Conservation (phyloP, 2,888 invertebrate genomes). For the Ctenicera cuprea region DNA sequence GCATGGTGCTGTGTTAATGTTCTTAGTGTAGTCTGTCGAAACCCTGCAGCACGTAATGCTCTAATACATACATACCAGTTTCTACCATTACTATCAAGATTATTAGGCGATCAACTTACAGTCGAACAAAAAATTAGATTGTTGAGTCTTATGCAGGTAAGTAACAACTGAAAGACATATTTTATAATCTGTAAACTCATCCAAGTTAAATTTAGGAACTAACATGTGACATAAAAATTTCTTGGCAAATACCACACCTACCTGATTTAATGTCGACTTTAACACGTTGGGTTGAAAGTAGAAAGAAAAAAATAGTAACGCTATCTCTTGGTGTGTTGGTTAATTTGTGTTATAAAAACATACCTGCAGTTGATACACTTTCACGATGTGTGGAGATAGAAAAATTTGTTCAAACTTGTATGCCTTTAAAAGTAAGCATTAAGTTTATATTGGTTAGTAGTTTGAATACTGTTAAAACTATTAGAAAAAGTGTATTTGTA, state of each 20-base stretch:
- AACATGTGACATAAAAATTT: constrained; percentile 86
- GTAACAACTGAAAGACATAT: background rate
- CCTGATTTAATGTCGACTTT: constrained; percentile 80
- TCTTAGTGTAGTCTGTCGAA: constrained; percentile 78
- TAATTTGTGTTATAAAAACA: too few relatives aligned
- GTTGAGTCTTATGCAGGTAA: constrained; percentile 79
- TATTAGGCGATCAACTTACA: constrained; percentile 78
- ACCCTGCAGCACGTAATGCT: constrained; percentile 77
- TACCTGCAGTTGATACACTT: constrained; percentile 83
- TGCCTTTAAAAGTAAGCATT: constrained; percentile 78
- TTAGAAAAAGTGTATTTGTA: too few relatives aligned
- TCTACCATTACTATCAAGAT: constrained; percentile 78
- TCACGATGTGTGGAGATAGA: constrained; percentile 84
- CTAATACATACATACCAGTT: constrained; percentile 83
- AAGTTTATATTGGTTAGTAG: too few relatives aligned
- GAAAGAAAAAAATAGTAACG: constrained; percentile 73
- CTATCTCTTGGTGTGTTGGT: constrained; percentile 82
- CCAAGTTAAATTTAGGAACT: constrained; percentile 76
- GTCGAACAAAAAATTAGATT: constrained; percentile 80
- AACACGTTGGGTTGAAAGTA: constrained; percentile 79
- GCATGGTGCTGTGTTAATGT: constrained; percentile 82
- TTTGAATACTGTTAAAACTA: too few relatives aligned
- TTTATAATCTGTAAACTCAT: background rate
- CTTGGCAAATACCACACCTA: constrained; percentile 87
- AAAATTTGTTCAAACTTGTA: constrained; percentile 78